phyloP scores from a whole-genome alignment of 2,113 vertebrate genomes.

The human region GRCh38 chr18:38236001-38236500 shows the following conservation, averaged over 20 bases:
- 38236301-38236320: constrained; percentile 54
- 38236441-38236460: constrained; percentile 54
- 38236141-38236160: background rate
- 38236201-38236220: constrained; percentile 26
- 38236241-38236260: constrained; percentile 66
- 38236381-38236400: constrained; percentile 67
- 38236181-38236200: constrained; percentile 28
- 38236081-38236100: background rate
- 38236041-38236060: background rate
- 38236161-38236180: constrained; percentile 11
- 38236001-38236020: background rate
- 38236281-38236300: constrained; percentile 48
- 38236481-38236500: constrained; percentile 52
- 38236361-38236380: constrained; percentile 47
- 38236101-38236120: constrained; percentile 8
- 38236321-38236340: constrained; percentile 51
- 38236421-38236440: constrained; percentile 49
- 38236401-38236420: constrained; percentile 53
- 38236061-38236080: background rate
- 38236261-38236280: constrained; percentile 43
- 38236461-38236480: background rate
- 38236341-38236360: constrained; percentile 73
- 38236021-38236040: background rate
- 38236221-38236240: background rate
- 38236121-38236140: constrained; percentile 11